Conservation (phyloP, 2,113 vertebrate genomes). For the Halcyon senegalensis region DNA sequence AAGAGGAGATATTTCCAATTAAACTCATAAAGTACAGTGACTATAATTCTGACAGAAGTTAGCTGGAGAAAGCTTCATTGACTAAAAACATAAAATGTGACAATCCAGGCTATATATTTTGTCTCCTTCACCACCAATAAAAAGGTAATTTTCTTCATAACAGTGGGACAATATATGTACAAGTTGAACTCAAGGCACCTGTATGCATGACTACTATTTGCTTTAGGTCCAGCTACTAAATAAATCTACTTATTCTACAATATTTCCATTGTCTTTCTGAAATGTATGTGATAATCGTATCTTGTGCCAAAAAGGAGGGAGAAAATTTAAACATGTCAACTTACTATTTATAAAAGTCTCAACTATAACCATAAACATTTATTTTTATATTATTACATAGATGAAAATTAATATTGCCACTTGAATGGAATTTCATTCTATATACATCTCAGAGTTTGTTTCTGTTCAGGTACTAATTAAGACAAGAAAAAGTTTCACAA, state of each 20-base stretch:
- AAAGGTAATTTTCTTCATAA: neutral
- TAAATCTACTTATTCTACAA: neutral
- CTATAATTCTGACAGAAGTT: neutral
- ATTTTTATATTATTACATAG: neutral
- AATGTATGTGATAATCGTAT: neutral
- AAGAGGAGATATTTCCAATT: neutral
- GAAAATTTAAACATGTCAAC: neutral
- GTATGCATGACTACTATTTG: neutral
- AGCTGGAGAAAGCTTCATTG: neutral
- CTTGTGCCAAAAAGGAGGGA: neutral
- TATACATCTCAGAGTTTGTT: neutral
- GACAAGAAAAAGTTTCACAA: neutral
- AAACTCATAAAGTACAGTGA: neutral
- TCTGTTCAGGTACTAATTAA: neutral
- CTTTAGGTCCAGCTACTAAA: neutral
- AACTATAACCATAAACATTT: neutral
- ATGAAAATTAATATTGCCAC: neutral
- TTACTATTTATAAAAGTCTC: neutral
- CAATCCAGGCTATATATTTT: neutral
- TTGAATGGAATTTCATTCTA: neutral
- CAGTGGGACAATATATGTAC: neutral
- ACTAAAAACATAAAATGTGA: neutral
- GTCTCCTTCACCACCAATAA: neutral
- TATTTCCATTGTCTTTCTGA: neutral
- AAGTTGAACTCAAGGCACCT: neutral